phyloP scores from a whole-genome alignment of 2,113 vertebrate genomes.

The Halichoeres trimaculatus region DNA sequence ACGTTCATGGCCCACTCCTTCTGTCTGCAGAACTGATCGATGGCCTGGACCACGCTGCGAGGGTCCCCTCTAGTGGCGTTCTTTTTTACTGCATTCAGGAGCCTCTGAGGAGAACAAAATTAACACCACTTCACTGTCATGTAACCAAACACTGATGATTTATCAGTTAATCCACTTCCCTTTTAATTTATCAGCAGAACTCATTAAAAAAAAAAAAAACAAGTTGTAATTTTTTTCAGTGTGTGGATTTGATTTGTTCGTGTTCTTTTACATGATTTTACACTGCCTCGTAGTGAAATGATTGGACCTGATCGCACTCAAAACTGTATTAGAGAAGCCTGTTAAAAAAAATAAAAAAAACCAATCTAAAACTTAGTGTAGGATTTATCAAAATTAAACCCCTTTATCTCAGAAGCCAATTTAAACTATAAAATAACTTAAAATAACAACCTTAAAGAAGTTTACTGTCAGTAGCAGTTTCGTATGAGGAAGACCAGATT shows the following conservation, averaged over 20 bases:
- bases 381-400: too few species aligned
- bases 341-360: neutral
- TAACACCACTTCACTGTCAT: neutral
- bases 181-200: neutral
- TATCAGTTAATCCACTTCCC: neutral
- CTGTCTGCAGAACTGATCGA: conserved; percentile 87
- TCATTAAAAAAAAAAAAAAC: neutral
- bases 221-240: neutral
- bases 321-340: too few species aligned
- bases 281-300: neutral
- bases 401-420: too few species aligned
- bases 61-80: conserved; percentile 86
- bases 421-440: too few species aligned
- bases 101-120: conserved; percentile 63
- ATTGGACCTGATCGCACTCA: neutral
- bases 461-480: too few species aligned
- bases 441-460: too few species aligned
- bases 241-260: neutral
- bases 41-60: conserved; percentile 83
- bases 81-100: conserved; percentile 85
- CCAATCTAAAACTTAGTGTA: neutral
- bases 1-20: conserved; percentile 93
- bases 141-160: neutral
- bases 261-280: neutral
- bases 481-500: too few species aligned